Evolutionary conservation across 2,888 invertebrate genomes (phyloP).

Genomic region (Hoplodrina ambigua): DNA sequence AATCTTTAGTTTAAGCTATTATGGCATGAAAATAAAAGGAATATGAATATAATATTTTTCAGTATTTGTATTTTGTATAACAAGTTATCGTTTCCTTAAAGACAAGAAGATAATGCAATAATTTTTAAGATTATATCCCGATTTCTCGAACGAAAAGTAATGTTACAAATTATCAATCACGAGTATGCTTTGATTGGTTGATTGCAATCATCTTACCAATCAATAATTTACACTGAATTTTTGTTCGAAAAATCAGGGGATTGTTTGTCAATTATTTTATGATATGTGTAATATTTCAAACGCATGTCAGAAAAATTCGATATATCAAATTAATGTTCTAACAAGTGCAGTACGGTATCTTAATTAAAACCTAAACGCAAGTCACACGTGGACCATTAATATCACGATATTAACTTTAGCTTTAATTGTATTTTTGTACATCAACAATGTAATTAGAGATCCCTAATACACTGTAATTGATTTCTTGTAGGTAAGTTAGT

Average conservation of each 20-base stretch:
- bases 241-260: too few species aligned
- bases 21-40: too few species aligned
- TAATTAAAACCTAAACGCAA: conserved; percentile 1
- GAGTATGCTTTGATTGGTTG: neutral
- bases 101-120: too few species aligned
- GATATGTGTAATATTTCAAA: neutral
- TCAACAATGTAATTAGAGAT: neutral
- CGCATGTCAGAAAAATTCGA: neutral
- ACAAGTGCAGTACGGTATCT: neutral
- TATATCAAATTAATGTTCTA: neutral
- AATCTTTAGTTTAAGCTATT: too few species aligned
- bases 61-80: too few species aligned
- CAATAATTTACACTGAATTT: neutral
- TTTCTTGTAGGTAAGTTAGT: neutral
- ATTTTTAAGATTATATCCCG: too few species aligned
- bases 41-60: too few species aligned
- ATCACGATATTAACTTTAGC: neutral
- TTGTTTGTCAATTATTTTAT: neutral
- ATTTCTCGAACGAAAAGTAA: too few species aligned
- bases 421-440: conserved; percentile 2
- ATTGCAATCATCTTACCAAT: neutral
- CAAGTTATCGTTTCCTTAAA: too few species aligned
- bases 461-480: neutral
- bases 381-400: neutral
- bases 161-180: neutral